These are phyloP conservation scores for Bovichtus variegatus DNA, from an alignment of 2,797 vertebrate genomes.

Conservation along the genomic window DNA sequence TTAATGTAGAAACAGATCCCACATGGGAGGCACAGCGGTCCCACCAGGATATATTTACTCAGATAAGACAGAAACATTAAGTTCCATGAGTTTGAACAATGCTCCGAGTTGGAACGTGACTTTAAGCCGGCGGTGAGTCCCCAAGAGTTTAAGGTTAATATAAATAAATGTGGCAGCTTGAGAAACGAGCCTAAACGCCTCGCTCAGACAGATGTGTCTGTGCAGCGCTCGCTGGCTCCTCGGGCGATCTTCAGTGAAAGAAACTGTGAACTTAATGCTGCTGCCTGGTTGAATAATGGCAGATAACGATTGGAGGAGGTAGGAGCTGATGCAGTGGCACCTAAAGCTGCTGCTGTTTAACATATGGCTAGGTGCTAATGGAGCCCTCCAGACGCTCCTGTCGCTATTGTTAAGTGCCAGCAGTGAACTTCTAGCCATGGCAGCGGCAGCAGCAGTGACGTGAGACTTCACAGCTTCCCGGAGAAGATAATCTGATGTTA, in stretches of 20 bases:
- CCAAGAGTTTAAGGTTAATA: slow-evolving; percentile 13
- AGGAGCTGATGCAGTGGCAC: slow-evolving; percentile 39
- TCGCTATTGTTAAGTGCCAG: slow-evolving; percentile 58
- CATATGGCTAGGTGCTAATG: slow-evolving; percentile 71
- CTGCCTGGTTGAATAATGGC: slow-evolving; percentile 52
- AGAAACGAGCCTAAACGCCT: slow-evolving; percentile 33
- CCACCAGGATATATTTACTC: too few species aligned
- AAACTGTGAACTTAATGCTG: slow-evolving; percentile 27
- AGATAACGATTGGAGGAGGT: slow-evolving; percentile 30
- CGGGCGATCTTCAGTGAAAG: slow-evolving; percentile 30
- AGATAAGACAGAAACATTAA: too few species aligned
- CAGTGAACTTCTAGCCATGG: slow-evolving; percentile 63
- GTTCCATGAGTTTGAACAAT: neutral
- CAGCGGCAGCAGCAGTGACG: slow-evolving; percentile 11
- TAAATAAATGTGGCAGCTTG: slow-evolving; percentile 30
- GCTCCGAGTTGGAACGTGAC: neutral
- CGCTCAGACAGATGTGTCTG: slow-evolving; percentile 40
- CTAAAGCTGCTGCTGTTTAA: slow-evolving; percentile 55
- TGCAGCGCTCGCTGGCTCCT: neutral
- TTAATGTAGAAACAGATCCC: too few species aligned
- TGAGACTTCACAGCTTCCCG: slow-evolving; percentile 64
- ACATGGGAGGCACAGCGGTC: too few species aligned
- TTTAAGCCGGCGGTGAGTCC: neutral
- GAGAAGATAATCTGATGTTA: slow-evolving; percentile 73
- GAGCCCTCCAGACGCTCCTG: slow-evolving; percentile 59